Conservation (phyloP, 2,888 invertebrate species). For the Sericinus montela region DNA sequence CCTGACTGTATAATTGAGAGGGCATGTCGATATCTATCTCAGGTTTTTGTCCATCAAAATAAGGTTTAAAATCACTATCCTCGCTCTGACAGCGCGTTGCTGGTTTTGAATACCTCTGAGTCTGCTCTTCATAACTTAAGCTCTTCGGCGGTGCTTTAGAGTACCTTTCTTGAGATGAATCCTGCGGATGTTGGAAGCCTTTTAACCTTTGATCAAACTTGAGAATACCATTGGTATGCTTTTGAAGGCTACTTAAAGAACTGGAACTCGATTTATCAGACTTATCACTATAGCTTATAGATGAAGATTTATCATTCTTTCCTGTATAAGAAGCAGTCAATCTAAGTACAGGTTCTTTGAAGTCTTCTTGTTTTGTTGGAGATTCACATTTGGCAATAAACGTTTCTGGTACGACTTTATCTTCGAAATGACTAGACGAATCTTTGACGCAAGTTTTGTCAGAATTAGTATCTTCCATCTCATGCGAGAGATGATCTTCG, state of each 20-base stretch:
- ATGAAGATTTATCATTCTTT: slow-evolving; percentile 68
- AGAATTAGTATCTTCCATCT: slow-evolving; percentile 64
- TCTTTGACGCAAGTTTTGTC: slow-evolving; percentile 72
- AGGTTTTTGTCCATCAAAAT: slow-evolving; percentile 64
- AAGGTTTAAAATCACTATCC: slow-evolving; percentile 71
- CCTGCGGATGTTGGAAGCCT: slow-evolving; percentile 46
- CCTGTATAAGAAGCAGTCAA: slow-evolving; percentile 50
- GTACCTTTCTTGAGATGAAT: slow-evolving; percentile 53
- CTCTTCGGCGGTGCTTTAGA: slow-evolving; percentile 70
- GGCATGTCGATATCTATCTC: slow-evolving; percentile 79
- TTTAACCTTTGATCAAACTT: slow-evolving; percentile 60
- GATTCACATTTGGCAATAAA: slow-evolving; percentile 38
- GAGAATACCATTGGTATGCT: slow-evolving; percentile 59
- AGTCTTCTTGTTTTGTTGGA: slow-evolving; percentile 39
- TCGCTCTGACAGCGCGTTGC: slow-evolving; percentile 81
- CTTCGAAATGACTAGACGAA: slow-evolving; percentile 34
- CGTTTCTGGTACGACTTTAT: slow-evolving; percentile 39
- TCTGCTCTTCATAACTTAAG: slow-evolving; percentile 69
- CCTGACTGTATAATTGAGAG: slow-evolving; percentile 79
- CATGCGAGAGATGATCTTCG: slow-evolving; percentile 61
- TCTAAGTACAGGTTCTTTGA: slow-evolving; percentile 53
- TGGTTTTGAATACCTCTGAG: slow-evolving; percentile 67
- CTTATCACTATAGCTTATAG: slow-evolving; percentile 73
- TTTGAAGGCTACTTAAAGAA: slow-evolving; percentile 70
- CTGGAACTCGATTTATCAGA: slow-evolving; percentile 76